These are phyloP conservation scores for Pangasius djambal DNA, from an alignment of 2,797 vertebrate species.

Conservation along the genomic window DNA sequence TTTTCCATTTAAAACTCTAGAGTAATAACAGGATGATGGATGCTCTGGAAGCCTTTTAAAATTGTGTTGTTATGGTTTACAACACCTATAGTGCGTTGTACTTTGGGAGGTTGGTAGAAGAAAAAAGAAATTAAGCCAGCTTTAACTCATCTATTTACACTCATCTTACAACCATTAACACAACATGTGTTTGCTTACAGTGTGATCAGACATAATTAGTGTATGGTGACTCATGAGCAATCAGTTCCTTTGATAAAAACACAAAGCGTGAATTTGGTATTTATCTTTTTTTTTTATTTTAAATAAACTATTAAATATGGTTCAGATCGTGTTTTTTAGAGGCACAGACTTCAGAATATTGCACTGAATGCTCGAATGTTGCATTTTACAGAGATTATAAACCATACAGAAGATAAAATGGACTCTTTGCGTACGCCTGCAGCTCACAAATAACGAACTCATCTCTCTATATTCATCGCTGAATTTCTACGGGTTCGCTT, in stretches of 20 bases:
- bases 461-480: background rate
- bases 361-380: background rate
- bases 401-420: background rate
- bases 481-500: background rate
- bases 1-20: conserved; percentile 13
- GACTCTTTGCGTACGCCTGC: background rate
- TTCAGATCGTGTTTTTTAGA: background rate
- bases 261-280: background rate
- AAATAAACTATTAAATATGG: background rate
- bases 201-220: conserved; percentile 18
- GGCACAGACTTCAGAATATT: background rate
- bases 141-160: background rate
- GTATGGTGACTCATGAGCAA: background rate
- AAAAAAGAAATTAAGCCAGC: background rate
- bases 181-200: background rate
- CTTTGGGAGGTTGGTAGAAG: background rate
- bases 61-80: background rate
- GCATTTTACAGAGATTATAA: background rate
- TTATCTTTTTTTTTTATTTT: background rate
- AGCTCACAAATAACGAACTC: background rate
- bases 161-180: background rate
- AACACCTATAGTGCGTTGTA: background rate
- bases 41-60: background rate
- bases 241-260: conserved; percentile 13
- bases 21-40: background rate